These are phyloP conservation scores for Phorcus lineatus DNA, from an alignment of 2,888 invertebrate species.

Conservation along the genomic window DNA sequence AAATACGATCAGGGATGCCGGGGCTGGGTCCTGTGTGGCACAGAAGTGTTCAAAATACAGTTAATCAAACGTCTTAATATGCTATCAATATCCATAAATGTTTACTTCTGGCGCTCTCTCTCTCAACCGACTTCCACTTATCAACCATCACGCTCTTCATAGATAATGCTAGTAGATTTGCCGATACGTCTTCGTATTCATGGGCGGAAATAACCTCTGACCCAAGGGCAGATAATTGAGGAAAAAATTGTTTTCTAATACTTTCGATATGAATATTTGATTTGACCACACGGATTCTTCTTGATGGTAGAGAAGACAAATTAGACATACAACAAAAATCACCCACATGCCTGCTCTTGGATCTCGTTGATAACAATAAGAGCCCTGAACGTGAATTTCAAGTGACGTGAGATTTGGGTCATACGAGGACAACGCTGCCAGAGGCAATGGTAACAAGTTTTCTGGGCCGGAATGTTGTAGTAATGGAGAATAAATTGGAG, in stretches of 20 bases:
- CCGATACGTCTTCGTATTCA: not conserved
- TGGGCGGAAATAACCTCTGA: not conserved
- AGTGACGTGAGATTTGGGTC: too few species aligned
- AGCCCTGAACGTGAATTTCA: too few species aligned
- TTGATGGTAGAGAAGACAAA: too few species aligned
- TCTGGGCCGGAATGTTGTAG: too few species aligned
- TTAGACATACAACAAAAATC: too few species aligned
- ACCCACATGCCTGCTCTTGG: too few species aligned
- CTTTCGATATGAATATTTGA: not conserved
- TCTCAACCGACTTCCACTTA: not conserved
- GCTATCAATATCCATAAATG: not conserved
- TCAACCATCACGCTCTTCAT: not conserved
- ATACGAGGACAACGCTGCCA: too few species aligned
- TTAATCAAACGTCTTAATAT: not conserved
- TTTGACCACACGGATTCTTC: not conserved
- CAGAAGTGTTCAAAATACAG: not conserved
- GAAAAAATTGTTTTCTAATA: not conserved
- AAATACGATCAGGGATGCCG: not conserved
- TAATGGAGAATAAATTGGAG: too few species aligned
- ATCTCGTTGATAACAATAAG: too few species aligned
- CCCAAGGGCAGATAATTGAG: not conserved
- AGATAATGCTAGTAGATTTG: not conserved
- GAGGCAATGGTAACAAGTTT: too few species aligned
- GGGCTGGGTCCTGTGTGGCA: not conserved
- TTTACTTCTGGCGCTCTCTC: not conserved